These are phyloP conservation scores for Premnoplex brunnescens DNA, from an alignment of 2,797 vertebrate species.

Conservation along the genomic window DNA sequence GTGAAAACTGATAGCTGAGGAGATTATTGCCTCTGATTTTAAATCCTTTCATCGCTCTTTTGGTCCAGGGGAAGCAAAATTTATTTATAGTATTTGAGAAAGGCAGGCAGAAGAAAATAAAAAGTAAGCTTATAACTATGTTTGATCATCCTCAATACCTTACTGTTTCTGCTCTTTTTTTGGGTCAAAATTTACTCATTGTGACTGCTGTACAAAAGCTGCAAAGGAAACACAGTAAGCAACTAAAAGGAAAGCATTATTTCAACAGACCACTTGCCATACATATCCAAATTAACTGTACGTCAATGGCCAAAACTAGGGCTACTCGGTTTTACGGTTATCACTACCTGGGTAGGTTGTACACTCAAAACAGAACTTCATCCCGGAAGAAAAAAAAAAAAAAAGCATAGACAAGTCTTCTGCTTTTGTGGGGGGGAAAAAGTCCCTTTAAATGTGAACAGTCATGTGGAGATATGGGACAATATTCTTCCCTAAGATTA, in stretches of 20 bases:
- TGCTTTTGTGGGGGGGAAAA: not conserved
- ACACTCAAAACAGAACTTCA: constrained; percentile 19
- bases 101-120: fast-evolving
- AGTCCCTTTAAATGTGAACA: not conserved
- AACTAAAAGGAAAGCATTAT: not conserved
- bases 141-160: not conserved
- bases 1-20: not conserved
- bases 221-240: not conserved
- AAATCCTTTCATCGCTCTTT: not conserved
- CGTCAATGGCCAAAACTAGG: not conserved
- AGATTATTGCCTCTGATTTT: not conserved
- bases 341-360: not conserved
- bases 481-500: not conserved
- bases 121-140: not conserved
- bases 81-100: not conserved
- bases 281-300: not conserved
- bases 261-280: not conserved
- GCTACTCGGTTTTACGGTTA: not conserved
- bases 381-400: not conserved
- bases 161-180: not conserved
- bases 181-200: constrained; percentile 7
- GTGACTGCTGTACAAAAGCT: not conserved
- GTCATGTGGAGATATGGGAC: fast-evolving
- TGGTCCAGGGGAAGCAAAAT: not conserved
- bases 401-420: not conserved